Base-by-base conservation (phyloP, 2,888 invertebrate species). In the Ophonus ardosiacus region DNA sequence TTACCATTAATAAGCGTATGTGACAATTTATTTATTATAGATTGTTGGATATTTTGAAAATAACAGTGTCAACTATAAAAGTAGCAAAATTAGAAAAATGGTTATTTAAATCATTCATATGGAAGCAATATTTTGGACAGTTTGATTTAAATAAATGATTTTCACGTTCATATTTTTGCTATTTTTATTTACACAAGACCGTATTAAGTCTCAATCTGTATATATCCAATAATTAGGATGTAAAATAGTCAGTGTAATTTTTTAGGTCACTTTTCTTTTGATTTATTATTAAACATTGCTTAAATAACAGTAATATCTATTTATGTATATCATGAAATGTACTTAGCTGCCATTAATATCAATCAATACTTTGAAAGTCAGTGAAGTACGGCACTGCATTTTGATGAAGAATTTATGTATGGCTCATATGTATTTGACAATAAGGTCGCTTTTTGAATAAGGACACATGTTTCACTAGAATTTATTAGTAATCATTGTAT, bases 341-440 rank as follows among this genome's bases (percentile, higher is more conserved):
- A 71, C 13, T 43, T 31, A 59, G 78, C 78, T 78, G 78, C 59
- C 78, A 59, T 78, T 56, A 43, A 74, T 43, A 74, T 68, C 68
- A 74, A 74, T 68, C 68, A 74, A 74, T 74, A 74, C 71, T 74
- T 74, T 43, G 68, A 24, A 51, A 78, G 24, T 78, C 38, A 78
- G 38, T 56, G 24, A 31, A 57, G 59, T 51, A 31, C 31, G 78
- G 78, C 78, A 78, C 78, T 24, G 78, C 78, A 57, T 78, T 68
- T 78, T 78, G 78, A 74, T 10, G 18, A 78, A 56, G 21, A 78
- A 59, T 78, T 78, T 78, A 15, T 74, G 83, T 63, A 74, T 83
- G 74, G 83, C 83, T 83, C 83, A 83, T 83, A 71, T 74, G 40
- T 74, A 74, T 74, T 74, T 76, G 83, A 83, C 83, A 83, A 83